Evolutionary conservation across 2,113 vertebrate genomes (phyloP), one percentile per base, ranked within the genome.

Genomic region (cattle (Bos taurus)): DNA sequence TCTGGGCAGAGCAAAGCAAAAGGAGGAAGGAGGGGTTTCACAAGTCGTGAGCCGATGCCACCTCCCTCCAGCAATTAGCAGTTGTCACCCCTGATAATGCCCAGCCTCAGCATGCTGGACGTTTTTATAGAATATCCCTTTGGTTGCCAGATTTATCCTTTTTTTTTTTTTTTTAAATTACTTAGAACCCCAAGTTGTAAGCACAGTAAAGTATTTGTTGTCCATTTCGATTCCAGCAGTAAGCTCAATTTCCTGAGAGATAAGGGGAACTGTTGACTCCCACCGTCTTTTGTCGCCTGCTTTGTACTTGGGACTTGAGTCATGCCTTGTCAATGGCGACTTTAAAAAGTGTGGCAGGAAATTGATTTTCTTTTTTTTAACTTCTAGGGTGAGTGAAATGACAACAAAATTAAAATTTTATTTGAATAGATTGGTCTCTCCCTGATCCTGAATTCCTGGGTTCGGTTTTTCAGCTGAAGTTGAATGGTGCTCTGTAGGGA

Each of bases 211-310:
- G 19, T 91, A 87, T 77, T 90, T 95, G 93, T 83, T 97, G 86
- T 87, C 91, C 88, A 57, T 93, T 94, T 94, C 3, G 0, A 59
- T 91, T 90, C 59, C 78, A 57, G 57, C 96, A 85, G 90, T 96
- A 94, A 92, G 77, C 88, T 96, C 90, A 46, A 23, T 96, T 86
- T 97, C 97, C 96, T 98, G 85, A 16, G 78, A 89, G 97, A 96
- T 98, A 95, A 97, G 96, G 89, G 19, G 7, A 6, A 12, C 30
- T 13, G 17, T 95, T 94, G 96, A 80, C 57, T 96, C 88, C 48
- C 57, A 59, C 30, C 33, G 2, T 71, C 52, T 97, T 71, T 71
- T 88, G 54, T 26, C 48, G 54, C 48, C 64, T 23, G 50, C 91
- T 93, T 85, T 82, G 33, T 95, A 8, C 90, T 87, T 85, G 23